Conservation (phyloP, 2,113 vertebrate species). For the Cyanoderma ruficeps region DNA sequence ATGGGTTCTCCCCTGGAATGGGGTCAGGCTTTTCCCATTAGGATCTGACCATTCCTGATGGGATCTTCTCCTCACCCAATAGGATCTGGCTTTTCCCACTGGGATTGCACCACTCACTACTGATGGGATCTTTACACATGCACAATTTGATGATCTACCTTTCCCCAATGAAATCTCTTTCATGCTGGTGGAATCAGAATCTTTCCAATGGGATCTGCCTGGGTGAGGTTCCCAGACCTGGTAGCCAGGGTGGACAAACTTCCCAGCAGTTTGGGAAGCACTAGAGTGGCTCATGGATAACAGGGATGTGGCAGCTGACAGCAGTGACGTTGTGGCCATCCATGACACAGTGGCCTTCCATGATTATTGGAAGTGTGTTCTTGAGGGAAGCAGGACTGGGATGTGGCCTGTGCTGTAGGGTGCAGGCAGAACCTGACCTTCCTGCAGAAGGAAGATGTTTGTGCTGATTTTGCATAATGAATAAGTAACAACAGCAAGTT, state of each 20-base stretch:
- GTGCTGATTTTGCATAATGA: not conserved
- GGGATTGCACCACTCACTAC: not conserved
- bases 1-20: not conserved
- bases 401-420: not conserved
- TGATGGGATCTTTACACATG: not conserved
- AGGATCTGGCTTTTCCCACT: not conserved
- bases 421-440: not conserved
- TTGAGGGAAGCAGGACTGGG: not conserved
- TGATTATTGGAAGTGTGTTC: not conserved
- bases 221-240: not conserved
- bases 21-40: not conserved
- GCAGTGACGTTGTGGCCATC: not conserved
- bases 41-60: not conserved
- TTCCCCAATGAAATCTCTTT: not conserved
- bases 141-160: accelerated
- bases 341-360: accelerated
- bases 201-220: not conserved
- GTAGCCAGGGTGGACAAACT: not conserved
- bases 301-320: not conserved
- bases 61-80: not conserved
- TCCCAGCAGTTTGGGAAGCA: not conserved
- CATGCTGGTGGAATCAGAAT: not conserved
- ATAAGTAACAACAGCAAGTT: not conserved
- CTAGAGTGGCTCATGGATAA: not conserved
- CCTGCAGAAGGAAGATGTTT: not conserved